Conservation (phyloP, 1,140 invertebrate genomes). For the Psix sp. region DNA sequence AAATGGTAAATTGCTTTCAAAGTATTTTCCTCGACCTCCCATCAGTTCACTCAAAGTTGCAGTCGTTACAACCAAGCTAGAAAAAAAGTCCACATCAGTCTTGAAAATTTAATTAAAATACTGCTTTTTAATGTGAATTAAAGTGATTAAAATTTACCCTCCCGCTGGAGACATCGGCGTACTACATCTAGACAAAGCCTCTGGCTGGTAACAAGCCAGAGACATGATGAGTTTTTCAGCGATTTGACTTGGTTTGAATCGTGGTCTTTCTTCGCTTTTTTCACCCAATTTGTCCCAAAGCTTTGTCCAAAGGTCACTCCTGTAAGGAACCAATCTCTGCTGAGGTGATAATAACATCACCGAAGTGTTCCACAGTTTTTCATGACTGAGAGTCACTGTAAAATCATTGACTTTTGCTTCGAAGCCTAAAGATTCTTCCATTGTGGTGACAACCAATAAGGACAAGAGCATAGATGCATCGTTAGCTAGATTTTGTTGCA, state of each 20-base stretch:
- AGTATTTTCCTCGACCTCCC: slow-evolving; percentile 69
- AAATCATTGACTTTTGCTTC: slow-evolving; percentile 77
- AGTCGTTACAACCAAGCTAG: slow-evolving; percentile 66
- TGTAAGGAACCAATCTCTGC: slow-evolving; percentile 86
- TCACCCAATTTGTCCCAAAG: slow-evolving; percentile 84
- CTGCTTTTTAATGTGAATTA: too few relatives aligned
- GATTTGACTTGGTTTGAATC: slow-evolving; percentile 83
- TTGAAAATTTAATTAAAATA: too few relatives aligned
- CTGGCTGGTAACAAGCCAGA: slow-evolving; percentile 89
- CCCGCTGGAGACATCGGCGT: slow-evolving; percentile 87
- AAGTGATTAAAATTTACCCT: slow-evolving; percentile 64
- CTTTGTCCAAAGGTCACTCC: slow-evolving; percentile 88
- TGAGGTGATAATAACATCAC: slow-evolving; percentile 89
- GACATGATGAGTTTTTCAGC: slow-evolving; percentile 86
- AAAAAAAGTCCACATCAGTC: too few relatives aligned
- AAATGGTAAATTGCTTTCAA: slow-evolving; percentile 81
- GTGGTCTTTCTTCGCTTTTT: slow-evolving; percentile 78
- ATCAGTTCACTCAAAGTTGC: slow-evolving; percentile 73
- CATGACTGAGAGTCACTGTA: slow-evolving; percentile 79
- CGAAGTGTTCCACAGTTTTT: slow-evolving; percentile 86
- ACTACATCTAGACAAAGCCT: slow-evolving; percentile 88
- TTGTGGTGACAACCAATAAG: slow-evolving; percentile 84
- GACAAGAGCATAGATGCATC: slow-evolving; percentile 82
- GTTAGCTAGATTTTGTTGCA: slow-evolving; percentile 83
- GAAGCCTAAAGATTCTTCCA: slow-evolving; percentile 75